Evolutionary conservation across 2,888 invertebrate genomes (phyloP).

Genomic region (Xylophagus ater): DNA sequence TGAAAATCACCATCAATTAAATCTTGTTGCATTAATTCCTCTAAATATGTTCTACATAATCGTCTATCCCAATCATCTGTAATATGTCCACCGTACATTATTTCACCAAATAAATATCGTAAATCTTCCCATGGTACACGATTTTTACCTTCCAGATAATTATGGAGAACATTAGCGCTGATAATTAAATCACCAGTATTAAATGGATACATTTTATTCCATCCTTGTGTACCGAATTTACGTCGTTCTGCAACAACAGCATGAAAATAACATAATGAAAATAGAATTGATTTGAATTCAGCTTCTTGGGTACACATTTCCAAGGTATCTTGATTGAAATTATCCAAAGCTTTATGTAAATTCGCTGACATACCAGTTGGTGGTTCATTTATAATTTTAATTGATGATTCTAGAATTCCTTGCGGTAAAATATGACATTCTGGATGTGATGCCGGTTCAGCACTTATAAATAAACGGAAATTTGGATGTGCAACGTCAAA

Average conservation of each 20-base stretch:
- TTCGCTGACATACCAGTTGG: conserved; percentile 93
- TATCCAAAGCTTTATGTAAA: conserved; percentile 84
- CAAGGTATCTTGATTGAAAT: conserved; percentile 82
- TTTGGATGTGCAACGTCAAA: conserved; percentile 52
- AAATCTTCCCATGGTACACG: conserved; percentile 92
- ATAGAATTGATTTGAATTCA: conserved; percentile 85
- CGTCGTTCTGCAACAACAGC: conserved; percentile 86
- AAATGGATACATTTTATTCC: conserved; percentile 75
- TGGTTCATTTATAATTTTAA: conserved; percentile 95
- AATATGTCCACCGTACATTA: conserved; percentile 96
- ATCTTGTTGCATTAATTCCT: conserved; percentile 79
- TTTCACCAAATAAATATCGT: conserved; percentile 89
- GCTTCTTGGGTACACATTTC: conserved; percentile 88
- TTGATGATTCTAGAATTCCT: conserved; percentile 84
- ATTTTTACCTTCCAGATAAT: conserved; percentile 82
- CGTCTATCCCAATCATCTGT: conserved; percentile 94
- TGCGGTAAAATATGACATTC: conserved; percentile 57
- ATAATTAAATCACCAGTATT: conserved; percentile 83
- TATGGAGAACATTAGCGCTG: conserved; percentile 80
- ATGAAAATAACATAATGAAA: conserved; percentile 89
- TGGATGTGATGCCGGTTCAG: conserved; percentile 72
- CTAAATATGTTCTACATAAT: conserved; percentile 73
- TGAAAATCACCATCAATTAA: conserved; percentile 76
- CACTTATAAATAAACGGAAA: conserved; percentile 70
- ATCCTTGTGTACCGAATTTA: conserved; percentile 91